phyloP scores from a whole-genome alignment of 64 coral and sea anemone genomes.

The Acropora yongei region DNA sequence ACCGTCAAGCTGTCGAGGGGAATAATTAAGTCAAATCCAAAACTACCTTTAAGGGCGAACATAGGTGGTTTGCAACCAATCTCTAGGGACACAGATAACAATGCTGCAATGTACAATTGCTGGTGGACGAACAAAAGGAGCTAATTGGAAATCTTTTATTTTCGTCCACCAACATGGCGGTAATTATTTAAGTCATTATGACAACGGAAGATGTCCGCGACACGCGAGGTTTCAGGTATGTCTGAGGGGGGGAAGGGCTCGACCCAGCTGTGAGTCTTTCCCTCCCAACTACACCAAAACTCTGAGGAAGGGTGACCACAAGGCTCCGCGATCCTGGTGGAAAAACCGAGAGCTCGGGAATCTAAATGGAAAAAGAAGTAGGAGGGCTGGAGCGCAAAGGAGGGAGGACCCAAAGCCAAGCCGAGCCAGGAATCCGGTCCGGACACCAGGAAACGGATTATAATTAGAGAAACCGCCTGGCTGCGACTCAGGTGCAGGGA shows the following conservation, averaged over 20 bases:
- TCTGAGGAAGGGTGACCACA: background rate
- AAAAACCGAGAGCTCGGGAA: background rate
- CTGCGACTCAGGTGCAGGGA: constrained; percentile 1
- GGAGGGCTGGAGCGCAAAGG: background rate
- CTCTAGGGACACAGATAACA: too few species aligned
- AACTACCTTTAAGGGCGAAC: too few species aligned
- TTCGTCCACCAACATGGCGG: too few species aligned
- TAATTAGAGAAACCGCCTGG: constrained; percentile 2
- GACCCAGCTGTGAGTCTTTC: background rate
- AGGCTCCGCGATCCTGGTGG: constrained; percentile 6
- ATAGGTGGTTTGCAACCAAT: too few species aligned
- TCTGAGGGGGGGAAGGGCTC: background rate
- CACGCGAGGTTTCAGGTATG: background rate
- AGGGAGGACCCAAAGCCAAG: background rate
- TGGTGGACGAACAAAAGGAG: too few species aligned
- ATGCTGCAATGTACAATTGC: too few species aligned
- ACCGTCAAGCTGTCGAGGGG: too few species aligned
- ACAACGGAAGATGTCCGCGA: too few species aligned
- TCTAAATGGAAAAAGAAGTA: background rate
- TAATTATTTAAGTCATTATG: too few species aligned
- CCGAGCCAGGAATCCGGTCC: constrained; percentile 7
- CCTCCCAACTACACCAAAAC: background rate
- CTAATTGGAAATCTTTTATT: too few species aligned
- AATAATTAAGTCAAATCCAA: too few species aligned
- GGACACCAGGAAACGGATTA: background rate